Conservation (phyloP, 2,113 vertebrate species). For the Clarias magur region DNA sequence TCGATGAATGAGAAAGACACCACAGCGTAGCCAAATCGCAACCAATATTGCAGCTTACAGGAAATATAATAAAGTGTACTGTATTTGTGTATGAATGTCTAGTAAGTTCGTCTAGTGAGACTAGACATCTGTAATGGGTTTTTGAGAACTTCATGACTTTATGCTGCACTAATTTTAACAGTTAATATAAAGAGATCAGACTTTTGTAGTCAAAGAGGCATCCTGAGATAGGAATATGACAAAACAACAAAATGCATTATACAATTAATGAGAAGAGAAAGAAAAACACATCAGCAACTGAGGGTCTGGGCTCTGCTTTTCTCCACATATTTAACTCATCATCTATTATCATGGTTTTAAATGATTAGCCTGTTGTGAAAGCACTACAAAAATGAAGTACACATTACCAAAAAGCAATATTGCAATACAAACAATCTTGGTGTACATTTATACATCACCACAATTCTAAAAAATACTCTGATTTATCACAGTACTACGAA, state of each 20-base stretch:
- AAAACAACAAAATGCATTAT: not conserved
- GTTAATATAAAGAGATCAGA: not conserved
- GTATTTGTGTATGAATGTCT: not conserved
- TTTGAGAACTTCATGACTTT: not conserved
- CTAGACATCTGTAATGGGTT: not conserved
- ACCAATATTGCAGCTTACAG: not conserved
- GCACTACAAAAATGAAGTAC: not conserved
- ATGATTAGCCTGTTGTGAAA: not conserved
- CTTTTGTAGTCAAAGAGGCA: not conserved
- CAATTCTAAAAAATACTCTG: not conserved
- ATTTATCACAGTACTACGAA: not conserved
- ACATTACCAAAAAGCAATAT: not conserved
- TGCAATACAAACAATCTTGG: not conserved
- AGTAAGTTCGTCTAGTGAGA: not conserved
- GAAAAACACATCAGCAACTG: not conserved
- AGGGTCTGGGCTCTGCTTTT: not conserved
- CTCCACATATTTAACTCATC: not conserved
- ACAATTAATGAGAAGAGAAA: not conserved
- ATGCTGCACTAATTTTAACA: not conserved
- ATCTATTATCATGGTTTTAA: not conserved
- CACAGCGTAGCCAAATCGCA: not conserved
- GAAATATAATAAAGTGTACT: no score
- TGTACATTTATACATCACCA: not conserved
- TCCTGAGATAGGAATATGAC: not conserved
- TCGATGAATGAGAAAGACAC: constrained; percentile 25